Conservation (phyloP, 1,140 invertebrate genomes). For the Neodiprion fabricii region DNA sequence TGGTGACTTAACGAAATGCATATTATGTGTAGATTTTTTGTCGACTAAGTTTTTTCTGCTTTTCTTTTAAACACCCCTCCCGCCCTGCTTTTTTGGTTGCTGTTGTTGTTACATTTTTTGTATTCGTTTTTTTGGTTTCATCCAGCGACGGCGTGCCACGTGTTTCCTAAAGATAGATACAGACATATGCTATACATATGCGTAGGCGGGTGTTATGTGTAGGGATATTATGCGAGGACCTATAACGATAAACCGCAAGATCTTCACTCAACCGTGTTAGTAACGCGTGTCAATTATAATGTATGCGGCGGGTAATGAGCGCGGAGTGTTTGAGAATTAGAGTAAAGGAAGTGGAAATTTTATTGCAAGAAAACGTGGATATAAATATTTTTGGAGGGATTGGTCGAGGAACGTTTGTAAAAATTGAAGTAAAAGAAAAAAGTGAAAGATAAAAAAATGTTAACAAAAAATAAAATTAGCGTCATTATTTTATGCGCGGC, state of each 20-base stretch:
- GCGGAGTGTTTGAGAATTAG: too few relatives aligned
- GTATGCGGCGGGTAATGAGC: too few relatives aligned
- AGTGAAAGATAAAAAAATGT: background rate
- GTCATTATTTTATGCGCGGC: background rate
- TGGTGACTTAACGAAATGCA: background rate
- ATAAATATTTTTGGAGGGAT: too few relatives aligned
- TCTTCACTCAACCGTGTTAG: background rate
- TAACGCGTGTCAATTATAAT: too few relatives aligned
- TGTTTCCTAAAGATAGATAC: background rate
- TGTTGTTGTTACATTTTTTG: too few relatives aligned
- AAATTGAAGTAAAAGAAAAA: too few relatives aligned
- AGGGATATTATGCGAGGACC: background rate
- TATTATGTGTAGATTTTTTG: background rate
- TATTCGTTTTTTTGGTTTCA: background rate
- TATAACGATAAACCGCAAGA: background rate
- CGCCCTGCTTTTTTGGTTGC: too few relatives aligned
- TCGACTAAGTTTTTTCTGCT: background rate
- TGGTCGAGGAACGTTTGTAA: too few relatives aligned
- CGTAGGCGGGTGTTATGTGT: conserved; percentile 4
- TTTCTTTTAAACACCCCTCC: background rate
- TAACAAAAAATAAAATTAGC: background rate
- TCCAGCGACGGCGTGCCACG: background rate
- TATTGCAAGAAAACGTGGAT: too few relatives aligned
- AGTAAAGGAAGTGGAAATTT: too few relatives aligned
- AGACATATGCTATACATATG: conserved; percentile 5